These are phyloP conservation scores for Chrysomallon squamiferum DNA, from an alignment of 1,140 invertebrate genomes.

Conservation along the genomic window DNA sequence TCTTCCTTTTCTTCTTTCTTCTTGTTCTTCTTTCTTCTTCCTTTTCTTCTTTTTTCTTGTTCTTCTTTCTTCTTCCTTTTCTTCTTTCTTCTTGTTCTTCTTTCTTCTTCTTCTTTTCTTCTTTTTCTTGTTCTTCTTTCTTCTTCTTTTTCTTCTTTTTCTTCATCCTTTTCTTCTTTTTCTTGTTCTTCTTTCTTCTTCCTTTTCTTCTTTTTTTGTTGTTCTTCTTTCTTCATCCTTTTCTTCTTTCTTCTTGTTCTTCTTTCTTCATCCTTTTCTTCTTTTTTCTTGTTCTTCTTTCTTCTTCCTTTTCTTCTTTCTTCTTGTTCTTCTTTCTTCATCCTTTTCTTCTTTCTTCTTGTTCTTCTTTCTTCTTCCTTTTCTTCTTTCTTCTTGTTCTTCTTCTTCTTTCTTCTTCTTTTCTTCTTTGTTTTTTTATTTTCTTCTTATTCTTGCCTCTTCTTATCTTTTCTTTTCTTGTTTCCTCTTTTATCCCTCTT, in stretches of 20 bases:
- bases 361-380: background rate
- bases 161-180: too few species aligned
- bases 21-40: background rate
- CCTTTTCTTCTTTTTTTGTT: too few species aligned
- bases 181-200: background rate
- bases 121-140: background rate
- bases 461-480: too few species aligned
- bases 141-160: background rate
- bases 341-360: background rate
- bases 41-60: background rate
- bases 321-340: background rate
- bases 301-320: background rate
- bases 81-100: background rate
- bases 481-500: too few species aligned
- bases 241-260: too few species aligned
- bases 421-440: too few species aligned
- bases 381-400: background rate
- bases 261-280: too few species aligned
- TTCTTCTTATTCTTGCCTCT: too few species aligned
- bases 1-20: background rate
- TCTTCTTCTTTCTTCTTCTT: background rate
- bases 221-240: too few species aligned
- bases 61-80: background rate
- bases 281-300: background rate
- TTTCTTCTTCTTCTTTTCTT: background rate